Conservation (phyloP, 2,113 vertebrate species). For the Mirounga angustirostris region DNA sequence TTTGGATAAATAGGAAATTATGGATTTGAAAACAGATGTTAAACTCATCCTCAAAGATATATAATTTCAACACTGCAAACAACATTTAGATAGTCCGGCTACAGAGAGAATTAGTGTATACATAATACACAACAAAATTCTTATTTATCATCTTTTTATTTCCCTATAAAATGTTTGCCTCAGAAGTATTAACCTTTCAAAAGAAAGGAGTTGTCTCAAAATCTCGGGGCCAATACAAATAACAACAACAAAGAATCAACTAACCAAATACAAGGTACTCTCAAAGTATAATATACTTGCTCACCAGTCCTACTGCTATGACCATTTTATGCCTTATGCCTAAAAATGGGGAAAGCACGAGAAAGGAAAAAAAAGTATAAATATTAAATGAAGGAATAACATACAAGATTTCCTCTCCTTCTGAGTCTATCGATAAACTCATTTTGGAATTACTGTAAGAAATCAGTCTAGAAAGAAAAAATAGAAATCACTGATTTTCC, state of each 20-base stretch:
- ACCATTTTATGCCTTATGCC: background rate
- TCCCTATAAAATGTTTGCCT: slow-evolving; percentile 1
- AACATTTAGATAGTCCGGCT: slow-evolving; percentile 43
- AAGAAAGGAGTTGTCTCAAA: slow-evolving; percentile 23
- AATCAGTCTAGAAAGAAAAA: background rate
- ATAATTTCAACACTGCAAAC: slow-evolving; percentile 49
- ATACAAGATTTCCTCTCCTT: background rate
- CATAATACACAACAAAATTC: background rate
- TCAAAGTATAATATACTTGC: background rate
- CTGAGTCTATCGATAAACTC: background rate
- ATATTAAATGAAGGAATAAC: background rate
- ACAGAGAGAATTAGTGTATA: background rate
- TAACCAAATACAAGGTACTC: background rate
- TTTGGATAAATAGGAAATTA: slow-evolving; percentile 70
- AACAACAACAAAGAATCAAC: background rate
- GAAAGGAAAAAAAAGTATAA: background rate
- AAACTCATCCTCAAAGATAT: slow-evolving; percentile 65
- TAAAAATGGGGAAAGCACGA: background rate
- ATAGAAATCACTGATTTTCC: background rate
- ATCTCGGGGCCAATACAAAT: background rate
- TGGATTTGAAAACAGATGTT: slow-evolving; percentile 63
- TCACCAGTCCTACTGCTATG: background rate
- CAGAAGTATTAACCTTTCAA: slow-evolving; percentile 1
- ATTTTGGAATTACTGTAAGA: slow-evolving; percentile 10
- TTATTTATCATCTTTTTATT: background rate